These are phyloP conservation scores for Hydractinia symbiolongicarpus DNA, from an alignment of 30 jellyfish, hydroid and myxozoan species.

Conservation along the genomic window DNA sequence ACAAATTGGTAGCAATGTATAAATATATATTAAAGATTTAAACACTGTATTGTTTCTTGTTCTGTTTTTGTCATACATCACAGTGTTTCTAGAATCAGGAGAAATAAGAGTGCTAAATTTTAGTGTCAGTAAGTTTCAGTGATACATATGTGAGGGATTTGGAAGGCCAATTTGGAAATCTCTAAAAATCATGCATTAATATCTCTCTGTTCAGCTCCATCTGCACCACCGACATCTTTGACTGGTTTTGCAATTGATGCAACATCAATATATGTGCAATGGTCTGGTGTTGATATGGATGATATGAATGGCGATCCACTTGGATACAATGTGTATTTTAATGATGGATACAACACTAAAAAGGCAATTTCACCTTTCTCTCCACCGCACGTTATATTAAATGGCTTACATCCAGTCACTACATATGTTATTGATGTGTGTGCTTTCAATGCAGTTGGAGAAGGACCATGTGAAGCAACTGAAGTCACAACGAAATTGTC, in stretches of 20 bases:
- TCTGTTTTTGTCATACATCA: too few relatives aligned
- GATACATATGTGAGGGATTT: too few relatives aligned
- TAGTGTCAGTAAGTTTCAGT: too few relatives aligned
- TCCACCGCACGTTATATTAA: not conserved
- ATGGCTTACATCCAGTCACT: not conserved
- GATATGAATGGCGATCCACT: constrained; percentile 7
- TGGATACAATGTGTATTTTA: constrained; percentile 8
- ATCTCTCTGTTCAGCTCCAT: not conserved
- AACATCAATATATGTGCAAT: not conserved
- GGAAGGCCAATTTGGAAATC: too few relatives aligned
- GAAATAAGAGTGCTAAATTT: too few relatives aligned
- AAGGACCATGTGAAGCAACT: constrained; percentile 20
- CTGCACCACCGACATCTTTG: not conserved
- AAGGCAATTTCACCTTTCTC: not conserved
- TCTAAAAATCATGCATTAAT: too few relatives aligned
- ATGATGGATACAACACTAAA: not conserved
- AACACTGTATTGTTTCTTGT: too few relatives aligned
- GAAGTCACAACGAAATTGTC: not conserved
- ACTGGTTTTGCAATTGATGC: not conserved
- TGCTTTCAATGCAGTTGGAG: constrained; percentile 15
- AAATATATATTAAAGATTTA: too few relatives aligned
- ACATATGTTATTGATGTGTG: constrained; percentile 6
- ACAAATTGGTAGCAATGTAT: too few relatives aligned
- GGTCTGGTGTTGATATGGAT: not conserved
- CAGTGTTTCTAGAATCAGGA: too few relatives aligned